Percentiles rank a stretch among this genome's conserved stretches.
Evolutionary conservation across 2,113 vertebrate genomes (phyloP).

Genomic region (Rafetus swinhoei): DNA sequence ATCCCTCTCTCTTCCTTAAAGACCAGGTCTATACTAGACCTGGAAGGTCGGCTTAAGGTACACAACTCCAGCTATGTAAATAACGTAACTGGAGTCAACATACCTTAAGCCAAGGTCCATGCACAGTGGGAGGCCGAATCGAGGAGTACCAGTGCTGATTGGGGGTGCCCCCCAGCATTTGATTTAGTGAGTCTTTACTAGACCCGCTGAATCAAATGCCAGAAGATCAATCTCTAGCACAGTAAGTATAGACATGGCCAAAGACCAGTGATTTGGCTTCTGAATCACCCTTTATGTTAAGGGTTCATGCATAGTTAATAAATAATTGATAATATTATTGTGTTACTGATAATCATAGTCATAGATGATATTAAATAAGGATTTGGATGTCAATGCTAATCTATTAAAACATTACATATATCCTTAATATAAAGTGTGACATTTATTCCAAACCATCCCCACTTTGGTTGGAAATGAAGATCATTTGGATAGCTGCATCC

Average conservation of each 20-base stretch:
- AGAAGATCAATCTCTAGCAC: too few relatives aligned
- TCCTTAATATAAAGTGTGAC: not conserved
- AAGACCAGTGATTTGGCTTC: not conserved
- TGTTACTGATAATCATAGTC: rapidly evolving
- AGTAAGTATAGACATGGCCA: too few relatives aligned
- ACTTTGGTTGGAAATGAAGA: not conserved
- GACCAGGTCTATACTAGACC: not conserved
- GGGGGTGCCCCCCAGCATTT: too few relatives aligned
- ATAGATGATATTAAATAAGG: not conserved
- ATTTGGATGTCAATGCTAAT: not conserved
- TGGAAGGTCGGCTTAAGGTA: too few relatives aligned
- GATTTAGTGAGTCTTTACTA: too few relatives aligned
- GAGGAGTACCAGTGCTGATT: too few relatives aligned
- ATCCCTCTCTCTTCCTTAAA: not conserved
- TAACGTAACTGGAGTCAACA: too few relatives aligned
- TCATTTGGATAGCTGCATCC: not conserved
- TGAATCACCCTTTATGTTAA: not conserved
- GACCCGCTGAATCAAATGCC: too few relatives aligned
- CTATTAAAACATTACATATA: not conserved
- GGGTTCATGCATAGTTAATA: not conserved
- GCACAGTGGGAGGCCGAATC: too few relatives aligned
- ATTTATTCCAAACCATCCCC: rapidly evolving
- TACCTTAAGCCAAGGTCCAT: too few relatives aligned
- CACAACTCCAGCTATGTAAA: too few relatives aligned
- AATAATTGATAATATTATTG: not conserved